These are phyloP conservation scores for Salvelinus fontinalis DNA, from an alignment of 2,113 vertebrate species.

Conservation along the genomic window DNA sequence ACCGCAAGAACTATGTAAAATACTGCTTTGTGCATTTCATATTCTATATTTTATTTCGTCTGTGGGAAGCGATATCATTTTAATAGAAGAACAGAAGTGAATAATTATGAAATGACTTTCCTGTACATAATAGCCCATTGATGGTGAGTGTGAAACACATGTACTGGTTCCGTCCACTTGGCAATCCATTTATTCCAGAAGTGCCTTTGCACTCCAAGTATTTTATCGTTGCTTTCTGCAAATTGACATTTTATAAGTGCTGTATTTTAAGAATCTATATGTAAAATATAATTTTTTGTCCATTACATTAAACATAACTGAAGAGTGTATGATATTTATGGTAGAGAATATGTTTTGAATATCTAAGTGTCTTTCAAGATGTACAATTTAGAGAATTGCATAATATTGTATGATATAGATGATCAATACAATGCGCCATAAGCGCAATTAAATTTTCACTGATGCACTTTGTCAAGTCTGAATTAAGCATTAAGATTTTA, in stretches of 20 bases:
- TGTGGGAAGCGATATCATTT: slow-evolving; percentile 47
- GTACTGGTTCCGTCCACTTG: slow-evolving; percentile 78
- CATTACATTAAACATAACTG: slow-evolving; percentile 75
- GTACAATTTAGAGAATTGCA: slow-evolving; percentile 54
- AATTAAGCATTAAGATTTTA: slow-evolving; percentile 38
- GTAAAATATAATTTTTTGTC: slow-evolving; percentile 86
- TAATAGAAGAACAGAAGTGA: slow-evolving; percentile 44
- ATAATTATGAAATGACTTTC: slow-evolving; percentile 62
- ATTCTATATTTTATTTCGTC: slow-evolving; percentile 61
- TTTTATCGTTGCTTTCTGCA: slow-evolving; percentile 93
- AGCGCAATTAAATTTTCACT: slow-evolving; percentile 71
- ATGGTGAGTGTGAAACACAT: slow-evolving; percentile 67
- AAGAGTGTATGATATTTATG: slow-evolving; percentile 50
- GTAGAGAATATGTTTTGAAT: slow-evolving; percentile 57
- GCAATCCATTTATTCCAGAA: slow-evolving; percentile 85
- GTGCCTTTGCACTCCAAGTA: slow-evolving; percentile 97
- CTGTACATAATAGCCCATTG: slow-evolving; percentile 65
- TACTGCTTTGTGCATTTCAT: slow-evolving; percentile 67
- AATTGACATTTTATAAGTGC: slow-evolving; percentile 83
- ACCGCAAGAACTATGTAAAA: slow-evolving; percentile 66
- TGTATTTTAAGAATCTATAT: slow-evolving; percentile 89
- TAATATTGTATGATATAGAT: slow-evolving; percentile 34
- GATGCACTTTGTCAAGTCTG: slow-evolving; percentile 67
- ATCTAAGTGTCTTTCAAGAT: slow-evolving; percentile 50
- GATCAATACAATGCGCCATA: slow-evolving; percentile 57